Evolutionary conservation across 2,113 vertebrate genomes (phyloP).

Genomic region (Otus sunia): DNA sequence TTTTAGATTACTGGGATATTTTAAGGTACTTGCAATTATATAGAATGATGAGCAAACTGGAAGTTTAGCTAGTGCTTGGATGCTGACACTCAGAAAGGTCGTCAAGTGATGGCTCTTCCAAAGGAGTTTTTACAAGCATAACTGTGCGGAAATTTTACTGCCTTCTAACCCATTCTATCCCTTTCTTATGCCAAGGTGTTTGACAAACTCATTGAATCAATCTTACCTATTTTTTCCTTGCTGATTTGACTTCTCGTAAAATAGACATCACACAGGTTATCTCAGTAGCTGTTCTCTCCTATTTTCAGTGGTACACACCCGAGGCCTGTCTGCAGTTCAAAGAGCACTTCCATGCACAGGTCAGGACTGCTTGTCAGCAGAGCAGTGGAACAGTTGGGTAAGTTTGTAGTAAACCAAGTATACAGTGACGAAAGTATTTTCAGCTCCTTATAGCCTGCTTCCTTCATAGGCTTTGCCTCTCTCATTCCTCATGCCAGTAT

Average conservation of each 20-base stretch:
- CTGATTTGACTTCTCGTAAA: neutral
- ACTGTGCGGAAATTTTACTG: neutral
- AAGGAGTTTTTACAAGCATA: neutral
- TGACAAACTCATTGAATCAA: neutral
- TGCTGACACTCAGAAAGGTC: neutral
- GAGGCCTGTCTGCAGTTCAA: constrained; percentile 83
- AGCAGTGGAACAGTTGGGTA: constrained; percentile 74
- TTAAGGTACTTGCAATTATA: neutral
- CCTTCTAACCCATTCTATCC: neutral
- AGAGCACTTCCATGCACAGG: constrained; percentile 78
- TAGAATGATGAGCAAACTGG: neutral
- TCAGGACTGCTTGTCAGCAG: constrained; percentile 74
- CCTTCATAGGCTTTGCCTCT: neutral
- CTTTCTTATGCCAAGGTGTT: neutral
- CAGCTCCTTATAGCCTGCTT: neutral
- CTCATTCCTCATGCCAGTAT: neutral
- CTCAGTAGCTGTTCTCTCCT: neutral
- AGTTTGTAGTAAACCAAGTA: constrained; percentile 21
- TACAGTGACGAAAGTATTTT: neutral
- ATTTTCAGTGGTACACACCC: constrained; percentile 82
- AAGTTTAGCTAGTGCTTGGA: neutral
- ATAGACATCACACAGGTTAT: neutral
- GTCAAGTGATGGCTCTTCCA: neutral
- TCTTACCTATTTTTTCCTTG: neutral
- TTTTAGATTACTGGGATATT: neutral